Base-by-base conservation (phyloP, 2,797 vertebrate genomes). In the Typhlichthys eigenmanni region DNA sequence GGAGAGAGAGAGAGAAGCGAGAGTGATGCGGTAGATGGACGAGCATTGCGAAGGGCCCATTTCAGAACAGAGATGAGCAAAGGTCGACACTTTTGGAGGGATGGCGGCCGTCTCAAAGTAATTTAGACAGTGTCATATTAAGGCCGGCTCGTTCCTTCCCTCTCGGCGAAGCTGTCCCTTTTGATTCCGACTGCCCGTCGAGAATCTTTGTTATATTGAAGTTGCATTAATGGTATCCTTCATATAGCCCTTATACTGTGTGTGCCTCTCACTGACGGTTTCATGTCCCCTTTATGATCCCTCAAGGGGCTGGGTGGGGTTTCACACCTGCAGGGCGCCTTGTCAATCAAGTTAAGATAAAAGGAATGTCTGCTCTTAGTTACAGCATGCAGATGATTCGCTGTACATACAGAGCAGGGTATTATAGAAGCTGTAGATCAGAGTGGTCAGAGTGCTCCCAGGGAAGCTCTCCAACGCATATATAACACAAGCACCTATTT, bases 71-170 rank as follows among this genome's bases (percentile, higher is more conserved):
- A 57, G 24, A 24, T 13, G 60, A 43, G 49, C 50, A 14, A 32
- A 55, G 77, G 69, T 74, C 60, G 54, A 9, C 51, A 8, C 58
- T 65, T 72, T 67, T 47, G 32, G 59, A 66, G 60, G 72, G 60
- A 61, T 55, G 65, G 60, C 58, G 65, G 71, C 54, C 55, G 64
- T 76, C 58, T 49, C 60, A 53, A 24, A 66, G 16, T 68, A 7
- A 71, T 70, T 75, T 64, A 1, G 48, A 12, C n/a, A 2, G n/a
- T 61, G 49, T 61, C 49, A 43, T 6, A 13, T 14, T 24, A 32
- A 48, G 57, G 24, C 12, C 11, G 54, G 12, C 24, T 29, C 8
- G 71, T 29, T 13, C 10, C 55, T 32, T 47, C 51, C 47, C 47
- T 38, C 10, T 38, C 34, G 29, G 47, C 14, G 43, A 63, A 46